Conservation (phyloP, 2,113 vertebrate species). For the Pterocles orientalis region DNA sequence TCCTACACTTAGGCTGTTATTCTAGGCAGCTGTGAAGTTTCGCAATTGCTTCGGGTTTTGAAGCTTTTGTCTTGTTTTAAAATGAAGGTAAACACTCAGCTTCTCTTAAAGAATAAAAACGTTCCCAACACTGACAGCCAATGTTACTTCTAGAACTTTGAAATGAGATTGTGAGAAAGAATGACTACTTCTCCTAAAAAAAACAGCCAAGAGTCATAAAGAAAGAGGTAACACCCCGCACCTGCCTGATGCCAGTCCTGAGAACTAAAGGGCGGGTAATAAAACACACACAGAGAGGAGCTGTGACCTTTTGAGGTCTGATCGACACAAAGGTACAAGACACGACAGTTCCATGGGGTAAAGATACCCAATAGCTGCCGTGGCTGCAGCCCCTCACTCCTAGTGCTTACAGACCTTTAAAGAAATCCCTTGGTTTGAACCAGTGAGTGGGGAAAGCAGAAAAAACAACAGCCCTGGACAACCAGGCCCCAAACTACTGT, state of each 20-base stretch:
- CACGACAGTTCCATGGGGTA: background rate
- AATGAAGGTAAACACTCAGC: background rate
- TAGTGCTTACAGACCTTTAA: background rate
- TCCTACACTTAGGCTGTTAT: background rate
- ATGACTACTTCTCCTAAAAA: background rate
- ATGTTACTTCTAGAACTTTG: background rate
- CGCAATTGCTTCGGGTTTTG: background rate
- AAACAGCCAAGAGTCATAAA: constrained; percentile 37
- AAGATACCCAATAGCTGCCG: background rate
- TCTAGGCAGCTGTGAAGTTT: background rate
- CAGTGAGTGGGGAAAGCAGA: accelerated
- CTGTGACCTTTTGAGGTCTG: constrained; percentile 74
- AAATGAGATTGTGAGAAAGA: constrained; percentile 13
- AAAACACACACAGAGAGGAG: constrained; percentile 22
- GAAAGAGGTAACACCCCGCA: constrained; percentile 51
- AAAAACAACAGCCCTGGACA: background rate
- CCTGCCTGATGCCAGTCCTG: constrained; percentile 52
- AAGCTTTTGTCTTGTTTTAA: background rate
- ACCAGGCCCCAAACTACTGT: background rate
- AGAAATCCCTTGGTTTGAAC: background rate
- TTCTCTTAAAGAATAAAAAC: background rate
- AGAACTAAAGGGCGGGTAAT: constrained; percentile 56
- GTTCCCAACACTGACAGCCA: background rate
- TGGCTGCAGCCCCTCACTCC: background rate
- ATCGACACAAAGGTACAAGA: background rate